Base-by-base conservation (phyloP, 2,113 vertebrate genomes). In the Micromys minutus region DNA sequence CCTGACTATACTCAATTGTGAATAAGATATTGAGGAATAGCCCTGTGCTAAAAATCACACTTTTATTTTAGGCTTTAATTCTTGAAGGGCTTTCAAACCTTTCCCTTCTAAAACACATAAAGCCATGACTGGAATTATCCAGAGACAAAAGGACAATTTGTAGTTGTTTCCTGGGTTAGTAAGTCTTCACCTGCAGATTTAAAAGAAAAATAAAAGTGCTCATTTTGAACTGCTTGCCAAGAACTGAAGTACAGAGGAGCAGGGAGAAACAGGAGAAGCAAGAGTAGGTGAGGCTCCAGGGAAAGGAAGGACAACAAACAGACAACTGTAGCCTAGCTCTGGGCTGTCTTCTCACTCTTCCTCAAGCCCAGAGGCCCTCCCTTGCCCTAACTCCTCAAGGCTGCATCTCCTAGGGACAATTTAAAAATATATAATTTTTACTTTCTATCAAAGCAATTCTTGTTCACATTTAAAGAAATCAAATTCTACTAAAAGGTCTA, bases 381-480 rank as follows among this genome's bases (percentile, higher is more conserved):
- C 9, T n/a, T 71, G 50, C 75, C 83, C 86, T 89, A 39, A 81
- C 69, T 75, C 77, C 81, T 39, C 50, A 52, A 11, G 76, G 81
- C 36, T 79, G 39, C 65, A 50, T 80, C 84, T 95, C 84, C 50
- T 81, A 93, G 91, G 85, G 63, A 95, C 55, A 89, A 89, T 95
- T 94, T 94, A 26, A 95, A 96, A 93, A 87, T 76, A 96, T 9
- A 95, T 89, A 92, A 17, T 89, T 90, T 96, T 86, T 79, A 90
- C 65, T 69, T 94, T 94, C 74, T 92, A 97, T 96, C 94, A 97
- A 96, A 93, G 94, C 42, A 94, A 87, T 85, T 96, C 81, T 47
- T 95, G 94, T 95, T 96, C 96, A 96, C 74, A 92, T 94, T 91
- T 92, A 24, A 89, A 96, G 95, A 96, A 94, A 93, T 94, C 95